These are phyloP conservation scores for Anthoptus insignis DNA, from an alignment of 2,888 invertebrate species.

Conservation along the genomic window DNA sequence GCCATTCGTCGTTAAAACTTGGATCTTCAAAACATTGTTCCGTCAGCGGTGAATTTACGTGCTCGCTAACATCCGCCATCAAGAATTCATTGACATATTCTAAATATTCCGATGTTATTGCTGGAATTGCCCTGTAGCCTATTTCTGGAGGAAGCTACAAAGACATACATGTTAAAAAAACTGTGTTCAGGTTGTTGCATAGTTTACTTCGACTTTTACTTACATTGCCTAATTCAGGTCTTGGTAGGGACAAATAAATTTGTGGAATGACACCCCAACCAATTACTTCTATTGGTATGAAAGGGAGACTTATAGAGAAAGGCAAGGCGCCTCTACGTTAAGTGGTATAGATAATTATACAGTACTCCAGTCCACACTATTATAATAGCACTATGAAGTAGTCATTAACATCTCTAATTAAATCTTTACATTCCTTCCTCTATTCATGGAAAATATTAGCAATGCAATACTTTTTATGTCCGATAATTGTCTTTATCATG, in stretches of 20 bases:
- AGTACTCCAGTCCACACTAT: constrained; percentile 8
- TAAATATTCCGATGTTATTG: constrained; percentile 73
- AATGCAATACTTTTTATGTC: neutral
- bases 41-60: constrained; percentile 66
- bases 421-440: constrained; percentile 15
- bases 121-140: constrained; percentile 82
- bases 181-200: no score
- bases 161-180: no score
- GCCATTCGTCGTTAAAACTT: constrained; percentile 68
- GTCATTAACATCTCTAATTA: constrained; percentile 19
- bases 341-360: neutral
- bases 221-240: constrained; percentile 66
- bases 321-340: neutral
- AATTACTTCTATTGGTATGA: constrained; percentile 81
- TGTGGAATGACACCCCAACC: constrained; percentile 88
- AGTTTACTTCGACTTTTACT: constrained; percentile 41
- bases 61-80: constrained; percentile 57
- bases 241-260: constrained; percentile 81
- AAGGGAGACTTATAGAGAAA: constrained; percentile 60
- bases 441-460: constrained; percentile 3
- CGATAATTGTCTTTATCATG: neutral
- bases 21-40: constrained; percentile 78
- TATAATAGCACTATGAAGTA: constrained; percentile 6
- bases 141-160: constrained; percentile 63
- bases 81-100: constrained; percentile 69